Evolutionary conservation across 2,888 invertebrate genomes (phyloP), one percentile per base, ranked within the genome.

Genomic region (Acanthacorydalis orientalis): DNA sequence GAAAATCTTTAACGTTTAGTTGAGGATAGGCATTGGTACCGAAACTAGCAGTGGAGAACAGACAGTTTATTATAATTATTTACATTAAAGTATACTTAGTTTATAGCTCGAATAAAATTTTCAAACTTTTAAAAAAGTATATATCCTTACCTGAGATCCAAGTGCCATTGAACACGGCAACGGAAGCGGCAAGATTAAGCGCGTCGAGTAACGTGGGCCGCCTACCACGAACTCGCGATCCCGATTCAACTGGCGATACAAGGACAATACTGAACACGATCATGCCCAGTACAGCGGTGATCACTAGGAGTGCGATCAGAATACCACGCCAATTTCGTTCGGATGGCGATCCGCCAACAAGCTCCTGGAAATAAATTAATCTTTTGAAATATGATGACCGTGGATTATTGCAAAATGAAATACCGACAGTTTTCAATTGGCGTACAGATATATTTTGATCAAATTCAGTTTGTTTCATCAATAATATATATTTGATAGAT

Each of bases 261-360:
- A 93, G 73, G 39, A 91, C 82, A 60, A 95, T 90, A 57, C 92
- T 90, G 68, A 89, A 83, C 55, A 92, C 82, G 55, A 92, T 91
- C 57, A 91, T 77, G 43, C 88, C 86, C 57, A 89, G 78, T 34
- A 92, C 90, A 32, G 85, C 82, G 16, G 86, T 80, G 56, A 92
- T 92, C 55, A 95, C 93, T 58, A 92, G 73, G 52, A 92, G 70
- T 0, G 92, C 91, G 55, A 92, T 93, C 56, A 86, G 81, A 58
- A 95, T 92, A 14, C 93, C 93, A 41, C 88, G 79, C 92, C 93
- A 95, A 72, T 95, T 93, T 53, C 91, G 74, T 64, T 91, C 81
- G 53, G 80, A 85, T 4, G 89, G 87, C 11, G 87, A 83, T 45
- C 83, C 77, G 38, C 86, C 86, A 56, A 89, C 91, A 64, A 93